Evolutionary conservation across 2,888 invertebrate species (phyloP).

Genomic region (Oxystoma pomonae): DNA sequence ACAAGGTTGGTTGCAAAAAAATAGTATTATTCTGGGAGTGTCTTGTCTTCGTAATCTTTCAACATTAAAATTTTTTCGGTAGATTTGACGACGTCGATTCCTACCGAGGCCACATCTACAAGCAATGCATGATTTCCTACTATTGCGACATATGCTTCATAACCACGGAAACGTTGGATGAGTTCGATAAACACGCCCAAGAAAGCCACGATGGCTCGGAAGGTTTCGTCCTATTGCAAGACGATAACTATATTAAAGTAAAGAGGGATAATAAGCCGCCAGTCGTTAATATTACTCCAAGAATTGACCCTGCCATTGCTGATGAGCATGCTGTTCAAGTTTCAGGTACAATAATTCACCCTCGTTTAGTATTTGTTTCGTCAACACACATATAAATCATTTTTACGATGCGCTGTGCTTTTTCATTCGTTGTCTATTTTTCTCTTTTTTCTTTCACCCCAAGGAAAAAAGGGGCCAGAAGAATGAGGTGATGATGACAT

Average conservation of each 20-base stretch:
- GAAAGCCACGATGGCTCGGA: constrained; percentile 40
- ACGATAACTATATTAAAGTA: constrained; percentile 35
- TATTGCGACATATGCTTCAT: constrained; percentile 45
- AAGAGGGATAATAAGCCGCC: constrained; percentile 23
- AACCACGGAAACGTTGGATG: constrained; percentile 37
- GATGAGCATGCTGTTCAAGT: background rate
- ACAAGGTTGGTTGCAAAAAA: too few species aligned
- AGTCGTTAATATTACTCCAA: constrained; percentile 27
- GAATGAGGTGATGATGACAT: too few species aligned
- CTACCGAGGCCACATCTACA: constrained; percentile 41
- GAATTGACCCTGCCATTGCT: background rate
- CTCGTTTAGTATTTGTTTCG: too few species aligned
- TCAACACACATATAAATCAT: too few species aligned
- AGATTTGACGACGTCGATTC: constrained; percentile 39
- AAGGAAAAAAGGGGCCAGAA: too few species aligned
- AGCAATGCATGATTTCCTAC: constrained; percentile 40
- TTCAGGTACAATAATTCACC: background rate
- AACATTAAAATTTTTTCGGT: background rate
- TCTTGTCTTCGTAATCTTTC: too few species aligned
- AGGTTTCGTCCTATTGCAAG: constrained; percentile 38
- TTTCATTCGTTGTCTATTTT: too few species aligned
- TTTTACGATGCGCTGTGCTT: too few species aligned
- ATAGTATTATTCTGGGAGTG: too few species aligned
- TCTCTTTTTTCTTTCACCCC: too few species aligned
- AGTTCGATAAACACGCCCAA: constrained; percentile 41